phyloP scores from a whole-genome alignment of 2,888 invertebrate species.

The Rugalucina vietnamica region DNA sequence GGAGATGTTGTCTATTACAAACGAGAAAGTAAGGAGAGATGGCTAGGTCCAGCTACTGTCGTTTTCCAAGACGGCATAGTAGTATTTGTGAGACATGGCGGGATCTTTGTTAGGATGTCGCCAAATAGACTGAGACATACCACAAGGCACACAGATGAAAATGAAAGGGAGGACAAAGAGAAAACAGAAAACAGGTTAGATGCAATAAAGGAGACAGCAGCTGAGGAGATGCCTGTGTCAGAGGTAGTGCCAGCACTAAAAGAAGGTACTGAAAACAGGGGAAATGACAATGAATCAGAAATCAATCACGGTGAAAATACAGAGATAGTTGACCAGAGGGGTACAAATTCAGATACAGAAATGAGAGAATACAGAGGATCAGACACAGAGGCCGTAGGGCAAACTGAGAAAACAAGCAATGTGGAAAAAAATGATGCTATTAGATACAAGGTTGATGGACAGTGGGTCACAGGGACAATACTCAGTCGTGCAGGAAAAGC shows the following conservation, averaged over 20 bases:
- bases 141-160: no score
- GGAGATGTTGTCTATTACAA: constrained; percentile 62
- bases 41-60: constrained; percentile 20
- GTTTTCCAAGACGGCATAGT: constrained; percentile 28
- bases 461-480: constrained; percentile 18
- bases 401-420: no score
- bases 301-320: constrained; percentile 22
- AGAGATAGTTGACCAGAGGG: neutral
- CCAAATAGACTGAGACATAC: constrained; percentile 15
- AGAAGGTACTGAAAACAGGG: constrained; percentile 49
- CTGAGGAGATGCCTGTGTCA: no score
- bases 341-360: neutral
- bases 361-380: no score
- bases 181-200: no score
- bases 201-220: no score
- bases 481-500: constrained; percentile 28
- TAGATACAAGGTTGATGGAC: neutral
- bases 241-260: constrained; percentile 43
- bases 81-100: constrained; percentile 21
- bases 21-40: constrained; percentile 43
- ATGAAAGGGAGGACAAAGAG: no score
- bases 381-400: no score
- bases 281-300: constrained; percentile 28
- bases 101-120: constrained; percentile 22
- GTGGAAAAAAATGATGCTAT: neutral